phyloP scores from a whole-genome alignment of 2,113 vertebrate genomes.

The Erpornis zantholeuca region DNA sequence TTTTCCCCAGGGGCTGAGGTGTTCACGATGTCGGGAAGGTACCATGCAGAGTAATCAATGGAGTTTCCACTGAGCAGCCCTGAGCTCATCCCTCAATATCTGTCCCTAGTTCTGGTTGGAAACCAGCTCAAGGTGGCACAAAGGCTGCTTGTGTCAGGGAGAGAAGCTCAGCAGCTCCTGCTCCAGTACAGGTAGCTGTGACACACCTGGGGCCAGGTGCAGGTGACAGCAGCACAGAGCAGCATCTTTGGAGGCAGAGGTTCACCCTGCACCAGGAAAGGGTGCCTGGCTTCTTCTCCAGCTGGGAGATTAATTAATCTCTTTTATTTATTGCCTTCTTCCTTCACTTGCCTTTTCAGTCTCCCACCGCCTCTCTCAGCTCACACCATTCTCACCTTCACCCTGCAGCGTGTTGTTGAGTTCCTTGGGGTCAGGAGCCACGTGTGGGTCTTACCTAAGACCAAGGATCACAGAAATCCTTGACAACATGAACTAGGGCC shows the following conservation, averaged over 20 bases:
- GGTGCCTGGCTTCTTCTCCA: neutral
- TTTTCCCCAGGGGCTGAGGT: slow-evolving; percentile 74
- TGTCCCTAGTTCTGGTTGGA: neutral
- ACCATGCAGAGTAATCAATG: slow-evolving; percentile 40
- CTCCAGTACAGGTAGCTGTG: neutral
- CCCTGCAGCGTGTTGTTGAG: neutral
- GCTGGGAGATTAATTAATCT: neutral
- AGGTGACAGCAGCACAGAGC: neutral
- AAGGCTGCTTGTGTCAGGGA: neutral
- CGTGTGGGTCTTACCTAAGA: rapidly evolving
- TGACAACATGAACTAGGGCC: neutral
- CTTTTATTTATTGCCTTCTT: neutral
- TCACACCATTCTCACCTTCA: neutral
- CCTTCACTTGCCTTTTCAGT: neutral
- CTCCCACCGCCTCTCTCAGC: neutral
- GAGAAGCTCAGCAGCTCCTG: neutral
- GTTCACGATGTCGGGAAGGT: slow-evolving; percentile 75
- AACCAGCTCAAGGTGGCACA: neutral
- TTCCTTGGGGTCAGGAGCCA: neutral
- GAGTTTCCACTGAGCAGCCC: slow-evolving; percentile 48
- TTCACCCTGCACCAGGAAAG: neutral
- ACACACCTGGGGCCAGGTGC: neutral
- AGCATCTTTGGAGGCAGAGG: neutral
- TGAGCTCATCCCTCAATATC: neutral
- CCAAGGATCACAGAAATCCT: neutral